Evolutionary conservation across 2,888 invertebrate genomes (phyloP).

Genomic region (Diogma glabrata): DNA sequence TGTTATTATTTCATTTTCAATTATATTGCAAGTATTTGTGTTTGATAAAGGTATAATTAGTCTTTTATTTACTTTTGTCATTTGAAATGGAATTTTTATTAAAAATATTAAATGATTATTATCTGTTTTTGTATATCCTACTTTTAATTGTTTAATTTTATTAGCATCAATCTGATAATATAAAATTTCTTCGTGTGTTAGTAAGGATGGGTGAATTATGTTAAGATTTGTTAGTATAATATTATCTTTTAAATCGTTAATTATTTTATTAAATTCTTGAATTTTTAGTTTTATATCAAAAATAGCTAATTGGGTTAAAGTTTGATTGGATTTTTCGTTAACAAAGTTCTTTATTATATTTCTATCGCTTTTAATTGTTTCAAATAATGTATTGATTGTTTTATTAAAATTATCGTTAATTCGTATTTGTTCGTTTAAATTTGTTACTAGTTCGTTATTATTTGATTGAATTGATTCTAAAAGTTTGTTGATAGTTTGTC

Average conservation of each 20-base stretch:
- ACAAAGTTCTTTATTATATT: background rate
- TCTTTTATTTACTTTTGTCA: background rate
- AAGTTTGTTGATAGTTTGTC: background rate
- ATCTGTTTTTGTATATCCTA: background rate
- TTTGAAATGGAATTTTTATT: background rate
- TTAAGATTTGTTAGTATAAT: no score
- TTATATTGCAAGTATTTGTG: background rate
- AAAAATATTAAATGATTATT: background rate
- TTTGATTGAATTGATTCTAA: background rate
- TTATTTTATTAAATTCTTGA: no score
- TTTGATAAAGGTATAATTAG: conserved; percentile 1
- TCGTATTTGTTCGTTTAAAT: background rate
- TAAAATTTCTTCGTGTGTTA: background rate
- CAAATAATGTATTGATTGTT: background rate
- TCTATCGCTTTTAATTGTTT: background rate
- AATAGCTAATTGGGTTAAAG: background rate
- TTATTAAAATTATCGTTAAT: background rate
- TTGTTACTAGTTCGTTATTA: background rate
- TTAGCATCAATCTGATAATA: background rate
- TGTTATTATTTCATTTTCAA: background rate
- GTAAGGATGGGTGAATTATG: background rate
- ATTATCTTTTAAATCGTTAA: no score
- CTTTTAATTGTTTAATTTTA: background rate
- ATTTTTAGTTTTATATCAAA: background rate
- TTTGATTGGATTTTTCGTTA: background rate